phyloP scores from a whole-genome alignment of 2,888 invertebrate genomes.

The Drosophila cracens region DNA sequence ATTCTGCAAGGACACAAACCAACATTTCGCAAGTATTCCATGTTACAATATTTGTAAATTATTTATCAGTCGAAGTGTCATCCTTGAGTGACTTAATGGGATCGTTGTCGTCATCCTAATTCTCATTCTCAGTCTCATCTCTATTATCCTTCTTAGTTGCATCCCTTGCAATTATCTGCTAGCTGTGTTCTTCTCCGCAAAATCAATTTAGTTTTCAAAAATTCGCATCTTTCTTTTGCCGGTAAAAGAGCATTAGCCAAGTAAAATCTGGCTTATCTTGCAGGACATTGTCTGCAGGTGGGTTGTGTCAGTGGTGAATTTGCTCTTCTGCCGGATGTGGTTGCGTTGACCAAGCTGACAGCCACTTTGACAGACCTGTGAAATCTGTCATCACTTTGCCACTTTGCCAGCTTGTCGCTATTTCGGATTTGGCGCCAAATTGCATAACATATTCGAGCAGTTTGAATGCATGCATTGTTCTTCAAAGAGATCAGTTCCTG shows the following conservation, averaged over 20 bases:
- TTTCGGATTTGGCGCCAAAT: slow-evolving; percentile 30
- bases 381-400: slow-evolving; percentile 49
- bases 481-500: not conserved
- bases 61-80: not conserved
- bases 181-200: slow-evolving; percentile 14
- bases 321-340: slow-evolving; percentile 36
- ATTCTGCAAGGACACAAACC: slow-evolving; percentile 3
- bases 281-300: not conserved
- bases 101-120: slow-evolving; percentile 3
- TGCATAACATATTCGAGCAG: not conserved
- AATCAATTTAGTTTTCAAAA: slow-evolving; percentile 47
- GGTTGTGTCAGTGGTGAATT: slow-evolving; percentile 2
- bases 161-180: slow-evolving; percentile 55
- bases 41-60: not conserved
- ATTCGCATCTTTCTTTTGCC: slow-evolving; percentile 4
- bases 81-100: slow-evolving; percentile 30
- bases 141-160: slow-evolving; percentile 47
- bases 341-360: slow-evolving; percentile 21
- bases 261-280: slow-evolving; percentile 11
- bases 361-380: slow-evolving; percentile 11
- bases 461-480: slow-evolving; percentile 2
- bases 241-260: slow-evolving; percentile 33
- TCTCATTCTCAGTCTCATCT: slow-evolving; percentile 12
- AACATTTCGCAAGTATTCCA: not conserved
- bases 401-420: slow-evolving; percentile 4